Evolutionary conservation across 2,797 vertebrate genomes (phyloP).

Genomic region (Remorina albescens): DNA sequence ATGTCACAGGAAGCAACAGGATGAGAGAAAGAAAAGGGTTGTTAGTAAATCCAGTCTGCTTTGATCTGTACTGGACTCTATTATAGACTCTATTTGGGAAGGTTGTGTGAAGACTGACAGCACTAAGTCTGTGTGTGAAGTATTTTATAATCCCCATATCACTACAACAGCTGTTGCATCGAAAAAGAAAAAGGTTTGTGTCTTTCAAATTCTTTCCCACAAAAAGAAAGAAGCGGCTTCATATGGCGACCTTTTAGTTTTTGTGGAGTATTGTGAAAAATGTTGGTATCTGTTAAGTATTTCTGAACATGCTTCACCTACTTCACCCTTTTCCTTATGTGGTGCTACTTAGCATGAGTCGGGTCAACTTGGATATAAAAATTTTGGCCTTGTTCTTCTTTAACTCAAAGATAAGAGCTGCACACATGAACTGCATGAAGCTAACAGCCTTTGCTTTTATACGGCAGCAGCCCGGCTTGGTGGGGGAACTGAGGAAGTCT

Average conservation of each 20-base stretch:
- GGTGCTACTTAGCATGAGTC: neutral
- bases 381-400: neutral
- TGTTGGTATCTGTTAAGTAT: too few relatives aligned
- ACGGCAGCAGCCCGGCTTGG: neutral
- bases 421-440: neutral
- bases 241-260: neutral
- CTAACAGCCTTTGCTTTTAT: neutral
- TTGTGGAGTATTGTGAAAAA: neutral
- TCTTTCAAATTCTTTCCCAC: neutral
- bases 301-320: neutral
- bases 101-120: too few relatives aligned
- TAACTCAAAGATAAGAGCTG: neutral
- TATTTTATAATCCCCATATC: neutral
- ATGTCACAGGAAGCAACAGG: slow-evolving; percentile 1
- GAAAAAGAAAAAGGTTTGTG: too few relatives aligned
- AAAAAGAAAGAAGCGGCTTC: too few relatives aligned
- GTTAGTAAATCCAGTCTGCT: neutral
- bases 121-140: neutral
- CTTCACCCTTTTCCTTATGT: neutral
- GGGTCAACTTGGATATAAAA: neutral
- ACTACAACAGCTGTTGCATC: neutral
- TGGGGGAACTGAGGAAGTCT: slow-evolving; percentile 27
- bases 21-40: neutral
- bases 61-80: neutral
- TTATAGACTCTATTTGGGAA: too few relatives aligned